Base-by-base conservation (phyloP, 2,888 invertebrate genomes). In the Linnaemya vulpina region DNA sequence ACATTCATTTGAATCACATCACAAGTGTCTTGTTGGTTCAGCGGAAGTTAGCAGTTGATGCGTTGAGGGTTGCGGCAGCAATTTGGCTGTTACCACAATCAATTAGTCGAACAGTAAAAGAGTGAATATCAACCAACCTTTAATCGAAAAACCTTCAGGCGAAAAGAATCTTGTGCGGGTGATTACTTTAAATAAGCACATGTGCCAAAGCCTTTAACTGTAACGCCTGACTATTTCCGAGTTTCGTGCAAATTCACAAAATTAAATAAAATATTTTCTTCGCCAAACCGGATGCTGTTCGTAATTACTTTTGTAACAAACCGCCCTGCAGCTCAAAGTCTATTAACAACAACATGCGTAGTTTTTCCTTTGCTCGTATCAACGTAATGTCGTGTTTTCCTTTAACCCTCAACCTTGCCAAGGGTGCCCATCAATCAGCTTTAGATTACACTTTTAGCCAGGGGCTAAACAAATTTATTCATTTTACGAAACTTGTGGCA, bases 391-490 rank as follows among this genome's bases (percentile, higher is more conserved):
- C n/a, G n/a, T 17, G 5, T 55, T 13, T 22, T 38, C 40, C 38
- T 43, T 51, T 30, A 55, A 49, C 43, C 40, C 40, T 40, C 20
- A 46, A 30, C 13, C 17, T 3, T 53, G 49, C 60, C 53, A 55
- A 78, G 71, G 53, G 63, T 74, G 51, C 68, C 70, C 62, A 83
- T 86, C 83, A 86, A 86, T 86, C 80, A 77, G 83, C 77, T 60
- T 81, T 62, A 74, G 13, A 74, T 78, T 74, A 49, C 82, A 85
- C 9, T 55, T 63, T 11, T 51, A 25, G 74, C 82, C 78, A 58
- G 38, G 65, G 70, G 84, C 63, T 46, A 71, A 38, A 60, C 62
- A 81, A 35, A 70, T 81, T 75, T 70, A 74, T 75, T 62, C 22
- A 75, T 43, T 46, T 70, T 63, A 62, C 63, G 46, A 55, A 62